A percentile compares a stretch with the other conserved stretches of the same genome.
These are phyloP conservation scores for Poecilia picta DNA, from an alignment of 2,797 vertebrate genomes.

Conservation along the genomic window DNA sequence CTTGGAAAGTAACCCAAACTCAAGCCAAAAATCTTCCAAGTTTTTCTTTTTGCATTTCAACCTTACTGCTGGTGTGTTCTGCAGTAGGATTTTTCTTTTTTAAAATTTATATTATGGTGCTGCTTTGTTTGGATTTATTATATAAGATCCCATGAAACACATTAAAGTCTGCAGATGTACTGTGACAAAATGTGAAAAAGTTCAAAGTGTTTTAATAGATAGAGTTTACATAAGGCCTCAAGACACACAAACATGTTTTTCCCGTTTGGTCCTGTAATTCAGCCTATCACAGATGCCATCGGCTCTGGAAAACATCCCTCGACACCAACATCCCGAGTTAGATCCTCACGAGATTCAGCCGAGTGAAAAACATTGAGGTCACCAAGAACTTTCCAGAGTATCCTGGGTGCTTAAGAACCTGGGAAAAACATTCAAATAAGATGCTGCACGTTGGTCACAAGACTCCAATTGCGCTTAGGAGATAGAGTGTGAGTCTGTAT, in stretches of 20 bases:
- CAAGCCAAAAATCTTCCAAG: background rate
- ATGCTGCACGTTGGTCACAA: conserved; percentile 85
- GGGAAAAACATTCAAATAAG: conserved; percentile 84
- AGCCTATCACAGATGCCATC: conserved; percentile 44
- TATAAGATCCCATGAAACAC: background rate
- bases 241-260: conserved; percentile 47
- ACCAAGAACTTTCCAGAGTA: conserved; percentile 73
- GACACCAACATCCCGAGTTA: conserved; percentile 73
- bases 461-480: conserved; percentile 74
- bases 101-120: background rate
- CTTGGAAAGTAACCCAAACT: background rate
- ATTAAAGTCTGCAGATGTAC: background rate
- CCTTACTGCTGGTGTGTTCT: background rate
- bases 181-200: background rate
- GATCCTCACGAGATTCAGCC: conserved; percentile 78
- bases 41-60: background rate
- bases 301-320: conserved; percentile 65
- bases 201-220: background rate
- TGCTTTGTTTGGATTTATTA: background rate
- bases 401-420: conserved; percentile 74
- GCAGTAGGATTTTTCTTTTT: background rate
- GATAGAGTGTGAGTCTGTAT: conserved; percentile 58
- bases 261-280: conserved; percentile 20
- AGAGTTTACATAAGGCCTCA: conserved; percentile 3
- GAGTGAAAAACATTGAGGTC: conserved; percentile 81